A percentile compares a stretch with the other conserved stretches of the same genome.
These are phyloP conservation scores for Prinia subflava DNA, from an alignment of 2,113 vertebrate genomes.

Conservation along the genomic window DNA sequence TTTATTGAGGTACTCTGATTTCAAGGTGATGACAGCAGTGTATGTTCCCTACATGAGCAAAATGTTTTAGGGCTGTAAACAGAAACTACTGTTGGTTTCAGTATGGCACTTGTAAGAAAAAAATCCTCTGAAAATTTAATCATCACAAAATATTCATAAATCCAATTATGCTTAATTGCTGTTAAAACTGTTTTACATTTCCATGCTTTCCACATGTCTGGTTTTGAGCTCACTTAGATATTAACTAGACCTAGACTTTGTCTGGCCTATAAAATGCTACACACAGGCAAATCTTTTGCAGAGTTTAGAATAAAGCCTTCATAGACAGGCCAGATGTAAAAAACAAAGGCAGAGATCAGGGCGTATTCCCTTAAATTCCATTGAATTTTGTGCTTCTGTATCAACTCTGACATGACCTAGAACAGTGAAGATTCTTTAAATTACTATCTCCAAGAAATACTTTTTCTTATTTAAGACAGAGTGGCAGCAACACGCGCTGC, in stretches of 20 bases:
- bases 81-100: background rate
- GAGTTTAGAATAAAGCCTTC: background rate
- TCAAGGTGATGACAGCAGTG: background rate
- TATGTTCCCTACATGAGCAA: background rate
- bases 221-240: background rate
- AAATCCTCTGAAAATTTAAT: background rate
- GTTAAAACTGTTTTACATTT: background rate
- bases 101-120: background rate
- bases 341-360: background rate
- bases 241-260: background rate
- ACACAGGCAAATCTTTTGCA: background rate
- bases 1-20: background rate
- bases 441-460: background rate
- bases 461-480: background rate
- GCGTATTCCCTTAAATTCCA: background rate
- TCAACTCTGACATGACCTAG: background rate
- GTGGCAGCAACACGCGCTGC: background rate
- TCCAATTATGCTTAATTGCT: background rate
- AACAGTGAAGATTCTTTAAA: background rate
- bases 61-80: background rate
- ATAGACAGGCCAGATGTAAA: background rate
- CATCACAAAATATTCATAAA: background rate
- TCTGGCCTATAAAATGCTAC: background rate
- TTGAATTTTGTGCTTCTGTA: background rate
- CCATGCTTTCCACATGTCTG: background rate